A percentile compares a stretch with the other conserved stretches of the same genome.
These are phyloP conservation scores for Poecilia latipinna DNA, from an alignment of 2,113 vertebrate species.

Conservation along the genomic window DNA sequence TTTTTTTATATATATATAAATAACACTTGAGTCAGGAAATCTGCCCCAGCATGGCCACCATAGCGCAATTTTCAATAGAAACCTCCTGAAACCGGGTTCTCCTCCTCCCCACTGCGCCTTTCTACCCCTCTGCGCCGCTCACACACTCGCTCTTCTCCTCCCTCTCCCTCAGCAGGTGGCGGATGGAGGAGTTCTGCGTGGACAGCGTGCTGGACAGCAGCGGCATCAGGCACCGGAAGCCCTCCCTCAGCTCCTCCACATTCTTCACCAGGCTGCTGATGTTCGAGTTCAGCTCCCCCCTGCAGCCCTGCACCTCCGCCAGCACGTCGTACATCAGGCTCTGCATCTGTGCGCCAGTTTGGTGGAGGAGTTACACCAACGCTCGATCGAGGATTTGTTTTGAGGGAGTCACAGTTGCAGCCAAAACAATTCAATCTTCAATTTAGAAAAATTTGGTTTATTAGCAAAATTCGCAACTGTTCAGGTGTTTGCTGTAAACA, in stretches of 20 bases:
- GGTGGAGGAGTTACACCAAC: conserved; percentile 14
- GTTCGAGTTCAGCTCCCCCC: conserved; percentile 86
- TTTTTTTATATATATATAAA: neutral
- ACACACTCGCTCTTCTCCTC: conserved; percentile 50
- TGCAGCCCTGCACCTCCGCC: conserved; percentile 86
- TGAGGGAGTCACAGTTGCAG: neutral
- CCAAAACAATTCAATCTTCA: neutral
- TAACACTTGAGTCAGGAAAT: neutral
- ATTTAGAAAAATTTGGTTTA: neutral
- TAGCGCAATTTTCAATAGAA: neutral
- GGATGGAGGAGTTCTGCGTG: conserved; percentile 78
- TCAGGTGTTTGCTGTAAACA: too few relatives aligned
- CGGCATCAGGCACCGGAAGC: conserved; percentile 75
- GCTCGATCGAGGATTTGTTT: neutral
- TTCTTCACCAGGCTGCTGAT: conserved; percentile 80
- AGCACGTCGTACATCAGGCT: conserved; percentile 85
- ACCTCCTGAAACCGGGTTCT: neutral
- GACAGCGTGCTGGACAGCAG: conserved; percentile 76
- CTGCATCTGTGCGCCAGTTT: conserved; percentile 79
- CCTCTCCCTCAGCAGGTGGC: conserved; percentile 74
- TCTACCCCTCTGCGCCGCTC: conserved; percentile 48
- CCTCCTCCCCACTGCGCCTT: conserved; percentile 62
- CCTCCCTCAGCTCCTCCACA: conserved; percentile 74
- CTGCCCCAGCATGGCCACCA: neutral
- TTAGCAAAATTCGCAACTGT: neutral